Base-by-base conservation (phyloP, 2,797 vertebrate species). In the Melanotaenia parkinsoni region DNA sequence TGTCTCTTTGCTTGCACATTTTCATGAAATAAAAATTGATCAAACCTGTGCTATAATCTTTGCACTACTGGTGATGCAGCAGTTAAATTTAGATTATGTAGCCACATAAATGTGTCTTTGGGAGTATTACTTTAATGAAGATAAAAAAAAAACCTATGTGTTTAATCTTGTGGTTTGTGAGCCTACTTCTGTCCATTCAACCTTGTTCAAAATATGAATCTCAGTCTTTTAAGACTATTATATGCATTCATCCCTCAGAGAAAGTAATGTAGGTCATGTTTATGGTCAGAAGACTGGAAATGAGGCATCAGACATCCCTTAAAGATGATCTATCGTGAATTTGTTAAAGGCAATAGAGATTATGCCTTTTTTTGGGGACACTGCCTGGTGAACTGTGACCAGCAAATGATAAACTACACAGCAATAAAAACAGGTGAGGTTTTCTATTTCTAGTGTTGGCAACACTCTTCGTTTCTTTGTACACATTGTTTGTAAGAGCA, bases 261-360 rank as follows among this genome's bases (percentile, higher is more conserved):
- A 77, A 32, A 20, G 51, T 38, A 86, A 85, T 82, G 33, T 85
- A 70, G 78, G 83, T 64, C 67, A 66, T 74, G 63, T 77, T 79
- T 86, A 76, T 74, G 58, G 64, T 82, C 77, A 75, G 61, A 73
- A 61, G 78, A 68, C 67, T 86, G 40, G 32, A 82, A 83, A 83
- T 72, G 63, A 62, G 71, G 63, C 77, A 70, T 82, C 79, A 73
- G 61, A 80, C 4, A 8, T 79, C 69, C 33, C 70, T 67, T 73
- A 74, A 77, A 86, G 59, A 70, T 72, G 62, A 74, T 57, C 68
- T 57, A 77, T 81, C 35, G 64, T 71, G 68, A 76, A 72, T 71
- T 33, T 59, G 37, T 75, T 77, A 33, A 69, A 64, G 66, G 64
- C 30, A 50, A 51, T 60, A 73, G 32, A 69, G 18, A 62, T 13